phyloP scores from a whole-genome alignment of 2,888 invertebrate species.

The Tachina lurida region DNA sequence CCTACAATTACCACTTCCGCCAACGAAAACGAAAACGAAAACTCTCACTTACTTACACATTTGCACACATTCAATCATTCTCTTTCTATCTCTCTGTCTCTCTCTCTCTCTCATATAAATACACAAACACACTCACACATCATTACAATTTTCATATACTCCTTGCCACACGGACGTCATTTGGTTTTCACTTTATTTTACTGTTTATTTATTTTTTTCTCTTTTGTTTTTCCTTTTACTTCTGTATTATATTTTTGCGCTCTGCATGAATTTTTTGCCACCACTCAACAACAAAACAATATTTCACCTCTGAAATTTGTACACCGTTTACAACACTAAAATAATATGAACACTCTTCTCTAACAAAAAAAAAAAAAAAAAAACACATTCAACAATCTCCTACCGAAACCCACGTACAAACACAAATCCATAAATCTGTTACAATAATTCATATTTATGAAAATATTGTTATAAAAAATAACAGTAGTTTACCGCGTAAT shows the following conservation, averaged over 20 bases:
- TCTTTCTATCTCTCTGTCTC: neutral
- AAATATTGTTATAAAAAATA: constrained; percentile 53
- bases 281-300: constrained; percentile 48
- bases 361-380: constrained; percentile 2
- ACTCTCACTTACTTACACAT: constrained; percentile 18
- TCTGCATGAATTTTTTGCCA: constrained; percentile 62
- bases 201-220: constrained; percentile 9
- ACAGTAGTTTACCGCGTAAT: constrained; percentile 80
- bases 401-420: constrained; percentile 9
- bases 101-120: neutral
- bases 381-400: neutral
- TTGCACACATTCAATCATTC: neutral
- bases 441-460: constrained; percentile 6
- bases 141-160: constrained; percentile 30
- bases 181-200: constrained; percentile 39
- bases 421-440: constrained; percentile 49
- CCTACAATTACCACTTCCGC: constrained; percentile 57
- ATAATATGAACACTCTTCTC: constrained; percentile 28
- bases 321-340: constrained; percentile 4
- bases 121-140: neutral
- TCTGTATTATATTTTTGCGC: constrained; percentile 18
- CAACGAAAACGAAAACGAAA: constrained; percentile 32
- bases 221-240: constrained; percentile 7
- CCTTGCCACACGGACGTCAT: constrained; percentile 65
- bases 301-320: constrained; percentile 38